Evolutionary conservation across 1,140 invertebrate species (phyloP), one percentile per base, ranked within the genome.

Genomic region (Orius insidiosus): DNA sequence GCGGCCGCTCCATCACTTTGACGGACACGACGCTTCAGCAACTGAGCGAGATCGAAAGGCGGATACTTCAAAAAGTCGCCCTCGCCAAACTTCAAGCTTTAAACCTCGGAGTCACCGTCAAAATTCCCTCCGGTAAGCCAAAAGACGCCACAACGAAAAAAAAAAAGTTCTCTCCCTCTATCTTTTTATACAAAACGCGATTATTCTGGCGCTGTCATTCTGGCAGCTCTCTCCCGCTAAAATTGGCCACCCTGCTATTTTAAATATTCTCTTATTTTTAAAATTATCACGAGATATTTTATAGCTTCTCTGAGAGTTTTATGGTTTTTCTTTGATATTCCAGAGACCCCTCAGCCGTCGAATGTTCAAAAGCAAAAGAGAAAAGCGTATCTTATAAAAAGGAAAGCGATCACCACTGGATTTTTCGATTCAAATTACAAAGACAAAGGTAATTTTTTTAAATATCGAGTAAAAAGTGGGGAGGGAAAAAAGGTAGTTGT

Each of bases 81-180:
- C 67, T 89, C 2, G 79, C 82, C n/a, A 80, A 88, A 58, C 73
- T 94, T 7, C 81, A 85, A 62, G 79, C 83, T 48, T 68, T 90
- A 45, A 86, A 88, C 63, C 70, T 92, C 8, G 86, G 85, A 7
- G 80, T 81, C 50, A 66, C 72, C 45, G 72, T 90, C 53, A 70
- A 71, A 55, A 67, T 77, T 49, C 80, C 80, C 33, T 73, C 67
- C 63, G 75, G 76, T 78, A 60, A 63, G 60, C 54, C 18, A 38
- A 16, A n/a, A 11, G n/a, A n/a, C n/a, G n/a, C n/a, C n/a, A n/a
- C n/a, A n/a, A n/a, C 3, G 35, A 15, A 36, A 15, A 11, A 36
- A n/a, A 36, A 15, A 36, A 33, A 13, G 35, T 39, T 53, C 43
- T 47, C 40, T 16, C 30, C 11, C 31, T 53, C 24, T 24, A 24